These are phyloP conservation scores for Lytechinus pictus DNA, from an alignment of 35 echinoderm and acorn worm species.

Conservation along the genomic window DNA sequence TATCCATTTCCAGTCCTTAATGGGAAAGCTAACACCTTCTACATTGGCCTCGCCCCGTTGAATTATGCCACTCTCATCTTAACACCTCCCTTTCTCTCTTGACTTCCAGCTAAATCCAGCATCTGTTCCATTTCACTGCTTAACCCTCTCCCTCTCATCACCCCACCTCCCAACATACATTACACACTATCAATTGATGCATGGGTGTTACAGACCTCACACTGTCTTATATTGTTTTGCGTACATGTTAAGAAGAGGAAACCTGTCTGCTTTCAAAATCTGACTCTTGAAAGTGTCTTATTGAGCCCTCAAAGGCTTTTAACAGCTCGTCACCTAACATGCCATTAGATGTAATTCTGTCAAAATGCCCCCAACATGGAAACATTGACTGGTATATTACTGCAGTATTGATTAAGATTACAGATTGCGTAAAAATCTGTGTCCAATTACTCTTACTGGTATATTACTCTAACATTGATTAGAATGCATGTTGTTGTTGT, in stretches of 20 bases:
- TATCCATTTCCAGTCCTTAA: not conserved
- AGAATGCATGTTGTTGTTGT: no score
- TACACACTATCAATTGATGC: not conserved
- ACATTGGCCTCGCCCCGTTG: not conserved
- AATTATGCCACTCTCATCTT: conserved; percentile 24
- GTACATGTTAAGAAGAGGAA: not conserved
- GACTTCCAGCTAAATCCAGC: conserved; percentile 32
- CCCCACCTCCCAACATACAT: not conserved
- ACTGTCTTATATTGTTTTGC: not conserved
- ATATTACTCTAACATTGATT: no score
- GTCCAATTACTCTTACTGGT: no score
- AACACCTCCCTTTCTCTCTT: conserved; percentile 20
- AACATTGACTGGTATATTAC: not conserved
- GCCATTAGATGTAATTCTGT: not conserved
- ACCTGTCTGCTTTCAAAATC: not conserved
- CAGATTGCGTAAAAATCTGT: not conserved
- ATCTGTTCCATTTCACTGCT: not conserved
- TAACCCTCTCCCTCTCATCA: not conserved
- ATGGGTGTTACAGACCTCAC: not conserved
- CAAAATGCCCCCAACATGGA: not conserved
- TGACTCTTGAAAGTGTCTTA: not conserved
- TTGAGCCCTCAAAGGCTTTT: conserved; percentile 10
- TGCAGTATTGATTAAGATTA: not conserved
- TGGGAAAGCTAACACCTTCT: not conserved
- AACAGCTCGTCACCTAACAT: conserved; percentile 13